These are phyloP conservation scores for Aphelenchoides avenae DNA, from an alignment of 1,140 invertebrate genomes.

Conservation along the genomic window DNA sequence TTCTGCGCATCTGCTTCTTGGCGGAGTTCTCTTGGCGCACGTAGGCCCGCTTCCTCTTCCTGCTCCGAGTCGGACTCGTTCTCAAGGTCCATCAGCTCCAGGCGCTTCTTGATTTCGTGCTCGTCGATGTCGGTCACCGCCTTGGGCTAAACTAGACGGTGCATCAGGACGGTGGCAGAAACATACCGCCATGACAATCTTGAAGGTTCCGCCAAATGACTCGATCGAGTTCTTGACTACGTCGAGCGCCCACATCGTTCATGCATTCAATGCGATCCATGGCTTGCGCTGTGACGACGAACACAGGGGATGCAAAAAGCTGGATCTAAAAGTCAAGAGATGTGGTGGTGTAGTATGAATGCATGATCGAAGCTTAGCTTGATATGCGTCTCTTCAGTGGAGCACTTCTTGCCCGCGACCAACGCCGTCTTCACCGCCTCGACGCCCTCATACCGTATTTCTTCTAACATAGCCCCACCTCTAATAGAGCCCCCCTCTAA, in stretches of 20 bases:
- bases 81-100: slow-evolving; percentile 76
- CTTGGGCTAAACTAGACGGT: slow-evolving; percentile 71
- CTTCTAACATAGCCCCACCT: too few relatives aligned
- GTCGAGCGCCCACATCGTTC: slow-evolving; percentile 72
- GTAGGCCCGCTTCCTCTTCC: slow-evolving; percentile 63
- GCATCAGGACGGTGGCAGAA: background rate
- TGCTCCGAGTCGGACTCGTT: slow-evolving; percentile 67
- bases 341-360: too few relatives aligned
- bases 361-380: slow-evolving; percentile 65
- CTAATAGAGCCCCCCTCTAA: too few relatives aligned
- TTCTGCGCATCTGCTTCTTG: slow-evolving; percentile 50
- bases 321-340: slow-evolving; percentile 70
- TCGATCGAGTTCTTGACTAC: slow-evolving; percentile 79
- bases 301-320: slow-evolving; percentile 93
- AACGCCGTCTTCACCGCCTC: slow-evolving; percentile 94
- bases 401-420: slow-evolving; percentile 81
- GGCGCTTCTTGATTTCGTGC: slow-evolving; percentile 81
- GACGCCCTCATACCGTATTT: slow-evolving; percentile 95
- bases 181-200: slow-evolving; percentile 89
- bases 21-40: slow-evolving; percentile 55
- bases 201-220: slow-evolving; percentile 79
- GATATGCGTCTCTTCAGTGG: slow-evolving; percentile 86
- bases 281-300: slow-evolving; percentile 96
- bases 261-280: slow-evolving; percentile 73
- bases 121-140: slow-evolving; percentile 96